Conservation (phyloP, 2,113 vertebrate species). For the Anthoscopus minutus region DNA sequence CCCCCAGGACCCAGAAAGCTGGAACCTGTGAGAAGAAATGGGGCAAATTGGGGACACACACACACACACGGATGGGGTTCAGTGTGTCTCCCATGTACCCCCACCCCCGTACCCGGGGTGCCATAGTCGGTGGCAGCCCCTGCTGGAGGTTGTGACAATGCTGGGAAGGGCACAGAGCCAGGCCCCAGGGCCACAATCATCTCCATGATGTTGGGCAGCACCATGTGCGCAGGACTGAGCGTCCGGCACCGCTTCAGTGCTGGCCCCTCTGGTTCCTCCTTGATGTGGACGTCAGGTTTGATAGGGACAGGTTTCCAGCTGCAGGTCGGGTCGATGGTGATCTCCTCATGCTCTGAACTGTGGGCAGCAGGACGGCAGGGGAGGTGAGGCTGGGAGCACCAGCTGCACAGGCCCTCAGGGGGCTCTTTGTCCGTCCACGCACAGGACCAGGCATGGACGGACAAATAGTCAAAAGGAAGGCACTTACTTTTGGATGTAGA, state of each 20-base stretch:
- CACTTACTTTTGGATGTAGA: constrained; percentile 93
- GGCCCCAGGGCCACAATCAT: constrained; percentile 92
- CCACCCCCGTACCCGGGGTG: constrained; percentile 70
- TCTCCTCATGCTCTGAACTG: constrained; percentile 93
- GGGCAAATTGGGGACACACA: not conserved
- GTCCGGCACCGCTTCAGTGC: constrained; percentile 90
- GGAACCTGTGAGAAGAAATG: constrained; percentile 67
- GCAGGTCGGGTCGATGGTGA: constrained; percentile 93
- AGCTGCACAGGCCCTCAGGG: not conserved
- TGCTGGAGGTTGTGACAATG: constrained; percentile 62
- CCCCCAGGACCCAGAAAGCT: constrained; percentile 78
- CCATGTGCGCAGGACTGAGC: constrained; percentile 90
- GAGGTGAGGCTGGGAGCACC: rapidly evolving
- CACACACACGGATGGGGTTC: not conserved
- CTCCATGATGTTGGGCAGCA: constrained; percentile 94
- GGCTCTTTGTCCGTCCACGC: no score
- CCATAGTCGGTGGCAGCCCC: constrained; percentile 76
- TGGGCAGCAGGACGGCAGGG: not conserved
- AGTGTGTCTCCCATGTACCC: rapidly evolving
- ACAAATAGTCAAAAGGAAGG: rapidly evolving
- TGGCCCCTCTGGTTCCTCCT: constrained; percentile 89
- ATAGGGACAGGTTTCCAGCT: constrained; percentile 93
- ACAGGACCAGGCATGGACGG: not conserved
- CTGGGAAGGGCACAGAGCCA: constrained; percentile 73
- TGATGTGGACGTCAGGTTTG: constrained; percentile 87